Percentiles rank a stretch among this genome's conserved stretches.
phyloP scores from a whole-genome alignment of 2,888 invertebrate species.

The Eupsilia transversa region DNA sequence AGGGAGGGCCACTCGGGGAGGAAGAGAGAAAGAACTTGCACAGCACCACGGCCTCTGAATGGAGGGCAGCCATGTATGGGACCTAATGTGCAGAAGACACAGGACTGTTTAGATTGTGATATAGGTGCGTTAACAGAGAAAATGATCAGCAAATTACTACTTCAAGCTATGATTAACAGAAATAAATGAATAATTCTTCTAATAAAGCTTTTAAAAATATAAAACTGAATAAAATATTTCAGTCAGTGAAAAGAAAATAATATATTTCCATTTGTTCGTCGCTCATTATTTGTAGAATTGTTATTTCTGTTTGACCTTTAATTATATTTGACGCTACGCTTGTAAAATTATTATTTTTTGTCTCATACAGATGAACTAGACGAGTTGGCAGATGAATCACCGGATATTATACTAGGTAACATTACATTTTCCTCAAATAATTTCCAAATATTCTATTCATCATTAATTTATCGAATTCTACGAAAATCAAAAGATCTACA shows the following conservation, averaged over 20 bases:
- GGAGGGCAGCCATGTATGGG: slow-evolving; percentile 97
- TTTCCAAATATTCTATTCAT: too few species aligned
- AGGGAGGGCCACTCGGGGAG: slow-evolving; percentile 93
- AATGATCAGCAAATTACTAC: not conserved
- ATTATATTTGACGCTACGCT: not conserved
- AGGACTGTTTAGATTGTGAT: slow-evolving; percentile 95
- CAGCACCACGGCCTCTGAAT: slow-evolving; percentile 97
- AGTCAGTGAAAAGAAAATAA: not conserved
- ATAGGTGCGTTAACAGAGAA: slow-evolving; percentile 74
- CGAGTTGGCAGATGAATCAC: slow-evolving; percentile 86
- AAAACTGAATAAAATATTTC: not conserved
- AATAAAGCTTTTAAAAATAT: not conserved
- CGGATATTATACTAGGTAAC: slow-evolving; percentile 83
- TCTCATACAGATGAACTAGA: slow-evolving; percentile 78
- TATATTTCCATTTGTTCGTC: not conserved
- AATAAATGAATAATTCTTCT: not conserved
- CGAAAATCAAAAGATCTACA: not conserved
- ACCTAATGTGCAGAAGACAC: slow-evolving; percentile 94
- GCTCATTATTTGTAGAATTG: not conserved
- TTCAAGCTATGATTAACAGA: not conserved
- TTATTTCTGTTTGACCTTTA: not conserved
- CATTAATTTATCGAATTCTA: not conserved
- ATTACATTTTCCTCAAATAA: not conserved
- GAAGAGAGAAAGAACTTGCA: slow-evolving; percentile 95
- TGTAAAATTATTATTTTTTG: slow-evolving; percentile 53